phyloP scores from a whole-genome alignment of 2,113 vertebrate species.

The Oreotrochilus melanogaster region DNA sequence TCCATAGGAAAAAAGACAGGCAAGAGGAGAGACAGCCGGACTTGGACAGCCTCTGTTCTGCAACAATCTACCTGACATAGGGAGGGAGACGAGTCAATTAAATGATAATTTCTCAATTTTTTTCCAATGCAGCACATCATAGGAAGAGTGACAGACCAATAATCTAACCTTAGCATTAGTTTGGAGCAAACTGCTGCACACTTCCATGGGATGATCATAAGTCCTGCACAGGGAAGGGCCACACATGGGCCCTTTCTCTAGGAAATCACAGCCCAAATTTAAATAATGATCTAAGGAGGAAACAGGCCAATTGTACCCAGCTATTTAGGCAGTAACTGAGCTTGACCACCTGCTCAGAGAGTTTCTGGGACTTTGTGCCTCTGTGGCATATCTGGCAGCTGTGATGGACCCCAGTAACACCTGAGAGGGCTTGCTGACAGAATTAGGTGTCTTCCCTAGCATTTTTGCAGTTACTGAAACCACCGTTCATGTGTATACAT shows the following conservation, averaged over 20 bases:
- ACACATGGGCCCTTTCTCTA: neutral
- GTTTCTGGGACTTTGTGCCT: neutral
- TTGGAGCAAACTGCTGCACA: neutral
- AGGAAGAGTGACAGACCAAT: neutral
- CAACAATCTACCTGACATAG: rapidly evolving
- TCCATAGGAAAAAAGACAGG: neutral
- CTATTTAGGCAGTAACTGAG: neutral
- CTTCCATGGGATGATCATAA: rapidly evolving
- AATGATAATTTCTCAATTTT: neutral
- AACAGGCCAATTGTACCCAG: neutral
- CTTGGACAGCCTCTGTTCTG: neutral
- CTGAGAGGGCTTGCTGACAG: neutral
- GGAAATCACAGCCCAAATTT: neutral
- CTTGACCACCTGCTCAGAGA: neutral
- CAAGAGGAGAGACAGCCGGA: neutral
- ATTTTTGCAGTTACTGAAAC: neutral
- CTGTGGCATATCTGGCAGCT: neutral
- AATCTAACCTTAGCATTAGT: neutral
- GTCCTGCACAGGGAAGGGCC: neutral
- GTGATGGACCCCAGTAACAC: neutral
- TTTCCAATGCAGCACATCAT: neutral
- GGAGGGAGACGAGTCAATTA: neutral
- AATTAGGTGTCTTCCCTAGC: neutral
- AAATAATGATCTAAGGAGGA: neutral
- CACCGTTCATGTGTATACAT: neutral